Conservation (phyloP, 1,140 invertebrate species). For the Amphibalanus amphitrite region DNA sequence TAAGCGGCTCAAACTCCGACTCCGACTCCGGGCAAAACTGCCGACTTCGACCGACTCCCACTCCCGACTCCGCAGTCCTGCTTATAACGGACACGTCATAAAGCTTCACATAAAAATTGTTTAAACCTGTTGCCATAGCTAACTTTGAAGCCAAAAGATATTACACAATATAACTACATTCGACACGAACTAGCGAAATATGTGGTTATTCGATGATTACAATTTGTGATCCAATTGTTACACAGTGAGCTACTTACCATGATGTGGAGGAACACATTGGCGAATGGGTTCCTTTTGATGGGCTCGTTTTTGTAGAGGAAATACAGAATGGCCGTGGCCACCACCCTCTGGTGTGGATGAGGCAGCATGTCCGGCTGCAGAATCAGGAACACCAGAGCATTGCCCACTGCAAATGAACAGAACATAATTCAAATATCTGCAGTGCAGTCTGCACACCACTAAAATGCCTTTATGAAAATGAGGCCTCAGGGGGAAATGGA, state of each 20-base stretch:
- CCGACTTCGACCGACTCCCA: no score
- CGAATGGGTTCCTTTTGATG: conserved; percentile 49
- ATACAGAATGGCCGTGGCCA: conserved; percentile 48
- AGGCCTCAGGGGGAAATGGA: no score
- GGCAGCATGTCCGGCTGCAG: conserved; percentile 51
- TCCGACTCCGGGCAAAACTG: no score
- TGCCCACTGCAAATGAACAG: conserved; percentile 30
- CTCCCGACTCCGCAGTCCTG: no score
- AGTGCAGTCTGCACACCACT: no score
- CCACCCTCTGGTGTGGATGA: conserved; percentile 43
- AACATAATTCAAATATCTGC: no score
- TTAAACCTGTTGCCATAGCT: background rate
- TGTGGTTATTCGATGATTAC: background rate
- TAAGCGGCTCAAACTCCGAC: no score
- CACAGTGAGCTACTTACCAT: conserved; percentile 30
- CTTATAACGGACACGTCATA: background rate
- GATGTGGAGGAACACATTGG: conserved; percentile 43
- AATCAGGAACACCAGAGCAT: conserved; percentile 42
- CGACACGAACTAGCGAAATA: conserved; percentile 12
- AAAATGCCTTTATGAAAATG: no score
- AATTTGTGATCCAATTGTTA: no score
- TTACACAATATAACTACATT: background rate
- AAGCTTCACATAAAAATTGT: background rate
- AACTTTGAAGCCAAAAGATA: background rate
- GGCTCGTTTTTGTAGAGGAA: conserved; percentile 53